These are phyloP conservation scores for Frankliniella fusca DNA, from an alignment of 2,888 invertebrate genomes.

Conservation along the genomic window DNA sequence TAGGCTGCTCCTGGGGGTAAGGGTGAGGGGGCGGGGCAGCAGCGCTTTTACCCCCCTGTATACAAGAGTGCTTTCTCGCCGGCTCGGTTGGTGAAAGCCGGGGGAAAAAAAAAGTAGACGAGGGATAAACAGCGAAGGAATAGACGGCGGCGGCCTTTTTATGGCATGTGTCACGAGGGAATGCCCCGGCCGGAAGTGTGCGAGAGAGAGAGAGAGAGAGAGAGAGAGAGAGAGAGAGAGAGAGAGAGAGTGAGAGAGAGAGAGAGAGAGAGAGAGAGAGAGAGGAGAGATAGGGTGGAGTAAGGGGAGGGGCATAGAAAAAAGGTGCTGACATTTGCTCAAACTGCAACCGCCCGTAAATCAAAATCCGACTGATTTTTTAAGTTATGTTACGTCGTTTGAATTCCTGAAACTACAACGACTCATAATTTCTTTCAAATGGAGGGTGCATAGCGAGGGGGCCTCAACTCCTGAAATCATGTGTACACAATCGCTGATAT, in stretches of 20 bases:
- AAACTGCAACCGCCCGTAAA: no score
- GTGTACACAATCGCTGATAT: no score
- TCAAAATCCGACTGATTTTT: no score
- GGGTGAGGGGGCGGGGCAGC: neutral
- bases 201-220: neutral
- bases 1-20: no score
- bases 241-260: neutral
- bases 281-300: no score
- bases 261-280: no score
- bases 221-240: neutral
- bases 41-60: neutral
- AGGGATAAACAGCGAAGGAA: neutral
- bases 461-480: no score
- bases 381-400: no score
- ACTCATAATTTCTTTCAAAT: no score
- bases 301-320: neutral
- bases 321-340: neutral
- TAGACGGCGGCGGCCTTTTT: neutral
- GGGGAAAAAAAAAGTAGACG: neutral
- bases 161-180: slow-evolving; percentile 2
- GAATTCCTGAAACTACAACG: no score
- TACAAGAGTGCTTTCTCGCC: neutral
- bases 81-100: neutral
- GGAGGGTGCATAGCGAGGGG: no score
- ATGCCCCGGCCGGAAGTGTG: neutral